Percentiles rank a stretch among this genome's conserved stretches.
These are phyloP conservation scores for Amblyopsis hoosieri DNA, from an alignment of 2,797 vertebrate genomes.

Conservation along the genomic window DNA sequence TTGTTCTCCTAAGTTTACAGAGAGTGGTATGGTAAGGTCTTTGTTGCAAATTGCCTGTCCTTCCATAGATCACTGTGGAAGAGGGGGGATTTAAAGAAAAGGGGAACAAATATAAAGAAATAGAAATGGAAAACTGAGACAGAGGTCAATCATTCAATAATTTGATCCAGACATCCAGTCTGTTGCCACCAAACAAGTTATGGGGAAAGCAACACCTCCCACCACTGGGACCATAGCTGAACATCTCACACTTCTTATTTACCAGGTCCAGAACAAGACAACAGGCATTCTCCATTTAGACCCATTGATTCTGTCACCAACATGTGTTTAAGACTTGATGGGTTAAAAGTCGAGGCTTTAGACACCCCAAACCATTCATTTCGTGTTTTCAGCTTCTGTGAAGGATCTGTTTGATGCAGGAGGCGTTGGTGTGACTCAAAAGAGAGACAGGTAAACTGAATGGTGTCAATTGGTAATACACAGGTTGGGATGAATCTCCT, in stretches of 20 bases:
- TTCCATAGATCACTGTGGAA: not conserved
- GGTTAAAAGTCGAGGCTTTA: slow-evolving; percentile 71
- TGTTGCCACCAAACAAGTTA: slow-evolving; percentile 49
- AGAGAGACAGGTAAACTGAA: not conserved
- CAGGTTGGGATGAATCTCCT: not conserved
- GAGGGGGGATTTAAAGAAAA: not conserved
- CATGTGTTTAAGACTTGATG: slow-evolving; percentile 73
- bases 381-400: slow-evolving; percentile 56
- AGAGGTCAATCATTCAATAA: not conserved
- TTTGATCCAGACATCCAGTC: slow-evolving; percentile 18
- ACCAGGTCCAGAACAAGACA: slow-evolving; percentile 56
- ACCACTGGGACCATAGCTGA: slow-evolving; percentile 64
- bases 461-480: not conserved
- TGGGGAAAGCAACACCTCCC: slow-evolving; percentile 69
- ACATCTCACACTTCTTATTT: slow-evolving; percentile 70
- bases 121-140: slow-evolving; percentile 3
- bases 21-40: too few species aligned
- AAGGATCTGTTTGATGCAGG: slow-evolving; percentile 38
- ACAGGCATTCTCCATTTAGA: slow-evolving; percentile 83
- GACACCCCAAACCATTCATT: slow-evolving; percentile 58
- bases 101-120: not conserved
- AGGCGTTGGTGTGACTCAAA: slow-evolving; percentile 24
- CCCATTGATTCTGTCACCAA: slow-evolving; percentile 75
- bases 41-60: too few species aligned
- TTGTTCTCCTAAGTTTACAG: too few species aligned